phyloP scores from a whole-genome alignment of 2,888 invertebrate species.

The Mycogona germanica region DNA sequence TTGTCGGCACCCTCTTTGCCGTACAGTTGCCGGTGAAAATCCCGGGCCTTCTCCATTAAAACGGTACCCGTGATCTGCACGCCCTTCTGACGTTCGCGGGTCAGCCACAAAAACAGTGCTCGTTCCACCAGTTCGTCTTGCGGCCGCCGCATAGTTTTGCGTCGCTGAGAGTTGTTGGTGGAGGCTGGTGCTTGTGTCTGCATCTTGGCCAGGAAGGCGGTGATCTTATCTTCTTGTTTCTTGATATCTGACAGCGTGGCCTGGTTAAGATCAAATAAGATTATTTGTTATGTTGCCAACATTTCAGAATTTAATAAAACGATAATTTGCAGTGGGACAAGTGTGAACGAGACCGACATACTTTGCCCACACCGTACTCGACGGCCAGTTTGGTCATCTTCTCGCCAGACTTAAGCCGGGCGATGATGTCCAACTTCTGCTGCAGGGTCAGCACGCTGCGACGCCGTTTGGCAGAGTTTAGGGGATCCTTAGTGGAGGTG shows the following conservation, averaged over 20 bases:
- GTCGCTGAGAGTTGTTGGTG: background rate
- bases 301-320: too few species aligned
- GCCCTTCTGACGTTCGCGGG: constrained; percentile 6
- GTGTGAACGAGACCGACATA: too few species aligned
- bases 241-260: constrained; percentile 13
- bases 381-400: constrained; percentile 9
- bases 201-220: constrained; percentile 1
- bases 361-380: constrained; percentile 14
- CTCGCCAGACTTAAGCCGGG: constrained; percentile 6
- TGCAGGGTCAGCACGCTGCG: constrained; percentile 7
- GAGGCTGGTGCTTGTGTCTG: too few species aligned
- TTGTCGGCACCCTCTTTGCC: background rate
- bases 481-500: too few species aligned
- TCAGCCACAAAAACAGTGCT: constrained; percentile 9
- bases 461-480: background rate
- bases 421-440: constrained; percentile 11
- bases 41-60: constrained; percentile 9
- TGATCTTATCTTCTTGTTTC: constrained; percentile 11
- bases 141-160: constrained; percentile 11
- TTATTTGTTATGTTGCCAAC: too few species aligned
- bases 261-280: too few species aligned
- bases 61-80: constrained; percentile 1
- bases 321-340: too few species aligned
- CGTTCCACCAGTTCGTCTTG: constrained; percentile 7
- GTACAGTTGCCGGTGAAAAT: constrained; percentile 5